These are phyloP conservation scores for Castor canadensis DNA, from an alignment of 2,113 vertebrate species.

Conservation along the genomic window DNA sequence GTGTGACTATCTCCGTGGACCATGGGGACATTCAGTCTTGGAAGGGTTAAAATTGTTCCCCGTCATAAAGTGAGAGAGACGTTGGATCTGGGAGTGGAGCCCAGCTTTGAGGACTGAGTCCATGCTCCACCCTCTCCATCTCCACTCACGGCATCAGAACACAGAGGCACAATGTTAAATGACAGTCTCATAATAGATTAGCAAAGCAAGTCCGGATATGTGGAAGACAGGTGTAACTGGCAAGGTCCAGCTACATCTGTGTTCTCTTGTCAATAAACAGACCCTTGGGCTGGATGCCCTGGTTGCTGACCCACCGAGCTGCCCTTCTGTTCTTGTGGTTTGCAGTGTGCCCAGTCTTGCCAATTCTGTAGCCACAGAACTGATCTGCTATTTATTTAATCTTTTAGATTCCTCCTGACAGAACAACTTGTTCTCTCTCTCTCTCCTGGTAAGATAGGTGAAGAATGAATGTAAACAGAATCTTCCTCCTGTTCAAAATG, in stretches of 20 bases:
- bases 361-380: conserved; percentile 35
- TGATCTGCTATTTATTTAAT: neutral
- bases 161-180: neutral
- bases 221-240: conserved; percentile 11
- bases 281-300: neutral
- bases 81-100: neutral
- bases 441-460: neutral
- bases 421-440: conserved; percentile 26
- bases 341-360: neutral
- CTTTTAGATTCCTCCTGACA: conserved; percentile 6
- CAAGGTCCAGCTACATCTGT: neutral
- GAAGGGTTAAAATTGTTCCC: neutral
- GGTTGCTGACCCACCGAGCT: neutral
- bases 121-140: neutral
- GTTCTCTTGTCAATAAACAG: neutral
- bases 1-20: neutral
- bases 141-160: neutral
- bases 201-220: neutral
- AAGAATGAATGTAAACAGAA: neutral
- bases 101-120: neutral
- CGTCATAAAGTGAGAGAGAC: neutral
- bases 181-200: neutral
- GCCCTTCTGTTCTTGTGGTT: conserved; percentile 16
- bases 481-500: neutral
- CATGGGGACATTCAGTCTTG: neutral